These are phyloP conservation scores for Drosophila santomea DNA, from an alignment of 1,140 invertebrate species.

Conservation along the genomic window DNA sequence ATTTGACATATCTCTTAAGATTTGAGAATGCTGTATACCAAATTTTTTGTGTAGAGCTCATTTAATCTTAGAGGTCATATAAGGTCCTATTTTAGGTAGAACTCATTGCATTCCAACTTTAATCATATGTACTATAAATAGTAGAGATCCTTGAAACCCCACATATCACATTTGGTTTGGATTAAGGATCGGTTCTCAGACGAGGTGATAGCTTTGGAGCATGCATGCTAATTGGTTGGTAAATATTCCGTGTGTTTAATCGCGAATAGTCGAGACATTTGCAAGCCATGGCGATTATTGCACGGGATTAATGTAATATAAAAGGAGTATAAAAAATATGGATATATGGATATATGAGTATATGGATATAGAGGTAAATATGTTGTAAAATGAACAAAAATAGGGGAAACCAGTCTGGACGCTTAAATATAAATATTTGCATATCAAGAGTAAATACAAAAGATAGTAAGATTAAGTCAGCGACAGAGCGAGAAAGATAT, in stretches of 20 bases:
- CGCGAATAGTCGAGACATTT: slow-evolving; percentile 39
- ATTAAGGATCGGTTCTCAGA: background rate
- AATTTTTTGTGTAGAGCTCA: background rate
- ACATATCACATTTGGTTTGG: background rate
- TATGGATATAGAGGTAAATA: slow-evolving; percentile 8
- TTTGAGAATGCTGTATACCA: background rate
- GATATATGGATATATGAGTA: slow-evolving; percentile 1
- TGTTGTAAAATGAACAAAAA: slow-evolving; percentile 12
- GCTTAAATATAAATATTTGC: slow-evolving; percentile 21
- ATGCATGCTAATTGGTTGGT: slow-evolving; percentile 46
- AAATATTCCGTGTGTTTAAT: slow-evolving; percentile 54
- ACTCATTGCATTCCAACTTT: background rate
- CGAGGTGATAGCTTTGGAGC: slow-evolving; percentile 4
- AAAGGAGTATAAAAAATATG: slow-evolving; percentile 16
- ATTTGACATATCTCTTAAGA: no score
- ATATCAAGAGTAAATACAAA: slow-evolving; percentile 29
- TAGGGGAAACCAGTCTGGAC: slow-evolving; percentile 5
- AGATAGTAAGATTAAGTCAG: slow-evolving; percentile 14
- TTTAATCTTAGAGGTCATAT: no score
- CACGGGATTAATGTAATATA: slow-evolving; percentile 29
- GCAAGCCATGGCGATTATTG: slow-evolving; percentile 36
- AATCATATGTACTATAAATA: background rate
- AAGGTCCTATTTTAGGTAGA: no score
- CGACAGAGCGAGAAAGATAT: slow-evolving; percentile 8
- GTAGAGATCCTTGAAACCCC: background rate